Conservation (phyloP, 2,888 invertebrate species). For the Lamellibrachia satsuma region DNA sequence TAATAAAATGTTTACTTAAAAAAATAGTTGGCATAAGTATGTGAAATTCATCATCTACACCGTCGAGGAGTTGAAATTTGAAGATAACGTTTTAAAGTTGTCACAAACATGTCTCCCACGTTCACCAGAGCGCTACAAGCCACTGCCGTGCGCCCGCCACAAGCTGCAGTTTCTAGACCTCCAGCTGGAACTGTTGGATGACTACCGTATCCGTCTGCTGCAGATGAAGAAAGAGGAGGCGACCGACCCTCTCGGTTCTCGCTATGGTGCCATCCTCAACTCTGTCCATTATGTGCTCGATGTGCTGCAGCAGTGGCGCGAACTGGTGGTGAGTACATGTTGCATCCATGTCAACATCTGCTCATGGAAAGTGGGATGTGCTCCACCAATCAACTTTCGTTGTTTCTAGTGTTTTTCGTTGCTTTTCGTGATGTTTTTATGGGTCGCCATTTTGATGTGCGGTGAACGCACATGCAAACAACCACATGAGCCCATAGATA, state of each 20-base stretch:
- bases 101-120: not conserved
- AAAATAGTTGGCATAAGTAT: too few species aligned
- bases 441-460: too few species aligned
- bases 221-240: slow-evolving; percentile 75
- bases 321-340: slow-evolving; percentile 71
- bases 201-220: slow-evolving; percentile 85
- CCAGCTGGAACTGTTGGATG: slow-evolving; percentile 89
- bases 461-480: too few species aligned
- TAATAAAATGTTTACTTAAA: too few species aligned
- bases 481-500: too few species aligned
- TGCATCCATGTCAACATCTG: not conserved
- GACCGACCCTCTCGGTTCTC: slow-evolving; percentile 69
- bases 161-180: slow-evolving; percentile 82
- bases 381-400: too few species aligned
- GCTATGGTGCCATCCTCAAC: slow-evolving; percentile 77
- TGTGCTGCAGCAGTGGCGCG: slow-evolving; percentile 81
- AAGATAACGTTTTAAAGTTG: not conserved
- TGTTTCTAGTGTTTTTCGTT: too few species aligned
- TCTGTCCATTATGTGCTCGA: slow-evolving; percentile 77
- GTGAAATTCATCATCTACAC: too few species aligned
- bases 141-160: slow-evolving; percentile 77
- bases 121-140: slow-evolving; percentile 77
- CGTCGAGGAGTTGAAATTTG: too few species aligned
- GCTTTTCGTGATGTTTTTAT: too few species aligned
- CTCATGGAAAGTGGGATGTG: too few species aligned